Evolutionary conservation across 2,113 vertebrate species (phyloP), one percentile per base, ranked within the genome.

Genomic region (Trematocara stigmaticum): DNA sequence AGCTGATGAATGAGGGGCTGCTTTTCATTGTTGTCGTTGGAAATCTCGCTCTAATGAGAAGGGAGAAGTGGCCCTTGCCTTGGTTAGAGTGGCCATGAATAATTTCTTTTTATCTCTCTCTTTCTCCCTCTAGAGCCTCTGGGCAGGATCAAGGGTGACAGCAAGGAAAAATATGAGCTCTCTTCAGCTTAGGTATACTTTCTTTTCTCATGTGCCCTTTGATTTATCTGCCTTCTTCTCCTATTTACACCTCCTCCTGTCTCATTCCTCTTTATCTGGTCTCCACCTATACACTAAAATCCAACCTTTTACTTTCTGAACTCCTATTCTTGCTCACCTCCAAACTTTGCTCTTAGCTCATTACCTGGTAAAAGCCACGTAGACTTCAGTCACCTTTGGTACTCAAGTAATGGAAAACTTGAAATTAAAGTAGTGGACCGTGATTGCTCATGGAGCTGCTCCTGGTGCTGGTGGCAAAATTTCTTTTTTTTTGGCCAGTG

Each of bases 21-120:
- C 38, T 84, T 66, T 89, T 88, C 53, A 93, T 88, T 88, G 57
- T 79, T 83, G 81, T 89, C 78, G 81, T 85, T 88, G 38, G 49
- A 86, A 87, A 86, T 61, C 74, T 84, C 26, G 5, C 59, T 83
- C 51, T 82, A 82, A 87, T 87, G 86, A 83, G 23, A 52, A 66
- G 42, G 56, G 45, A 90, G 53, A 88, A 85, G 91, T 78, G 84
- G 64, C 56, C 59, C 78, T 82, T 64, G 35, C 74, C 80, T 35
- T 9, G 59, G 34, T 20, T 53, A 38, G n/a, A 87, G 79, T 51
- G 53, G 52, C 45, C 79, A 80, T 87, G 78, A 91, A 92, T 92
- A 71, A 85, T 91, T 16, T 87, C n/a, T 66, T 78, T 18, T 78
- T 66, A 78, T 85, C 23, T 79, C 13, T 81, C 13, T 66, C 15